A percentile compares a stretch with the other conserved stretches of the same genome.
Conservation (phyloP, 2,888 invertebrate genomes). For the Latrodectus elegans region DNA sequence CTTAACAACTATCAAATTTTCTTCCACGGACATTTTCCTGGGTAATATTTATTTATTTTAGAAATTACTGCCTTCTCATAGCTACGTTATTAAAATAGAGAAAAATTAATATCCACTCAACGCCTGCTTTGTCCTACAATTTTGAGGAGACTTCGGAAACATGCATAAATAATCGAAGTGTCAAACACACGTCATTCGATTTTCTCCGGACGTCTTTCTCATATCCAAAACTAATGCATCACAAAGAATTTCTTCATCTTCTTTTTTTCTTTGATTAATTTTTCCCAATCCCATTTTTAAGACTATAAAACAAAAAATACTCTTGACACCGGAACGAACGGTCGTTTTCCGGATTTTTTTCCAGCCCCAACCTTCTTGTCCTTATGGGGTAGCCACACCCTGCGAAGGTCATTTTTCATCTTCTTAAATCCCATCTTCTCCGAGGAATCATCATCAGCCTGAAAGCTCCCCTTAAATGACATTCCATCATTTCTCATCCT, state of each 20-base stretch:
- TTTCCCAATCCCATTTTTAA: not conserved
- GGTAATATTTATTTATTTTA: too few relatives aligned
- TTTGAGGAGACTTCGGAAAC: too few relatives aligned
- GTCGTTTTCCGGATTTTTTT: not conserved
- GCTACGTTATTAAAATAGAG: too few relatives aligned
- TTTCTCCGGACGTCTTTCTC: not conserved
- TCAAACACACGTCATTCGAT: too few relatives aligned
- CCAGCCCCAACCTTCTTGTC: not conserved
- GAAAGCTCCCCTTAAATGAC: constrained; percentile 55
- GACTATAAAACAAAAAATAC: not conserved
- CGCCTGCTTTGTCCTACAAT: too few relatives aligned
- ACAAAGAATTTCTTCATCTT: not conserved
- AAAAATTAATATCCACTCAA: too few relatives aligned
- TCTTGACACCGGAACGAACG: not conserved
- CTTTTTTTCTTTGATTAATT: constrained; percentile 2
- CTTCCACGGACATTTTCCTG: too few relatives aligned
- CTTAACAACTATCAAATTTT: too few relatives aligned
- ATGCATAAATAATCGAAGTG: too few relatives aligned
- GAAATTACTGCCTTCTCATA: too few relatives aligned
- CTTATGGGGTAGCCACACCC: not conserved
- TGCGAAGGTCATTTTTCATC: not conserved
- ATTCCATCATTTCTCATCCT: constrained; percentile 53
- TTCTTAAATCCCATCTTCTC: constrained; percentile 14
- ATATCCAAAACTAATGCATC: not conserved
- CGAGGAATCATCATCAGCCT: constrained; percentile 53